These are phyloP conservation scores for Anagyrus pseudococci DNA, from an alignment of 2,888 invertebrate genomes.

Conservation along the genomic window DNA sequence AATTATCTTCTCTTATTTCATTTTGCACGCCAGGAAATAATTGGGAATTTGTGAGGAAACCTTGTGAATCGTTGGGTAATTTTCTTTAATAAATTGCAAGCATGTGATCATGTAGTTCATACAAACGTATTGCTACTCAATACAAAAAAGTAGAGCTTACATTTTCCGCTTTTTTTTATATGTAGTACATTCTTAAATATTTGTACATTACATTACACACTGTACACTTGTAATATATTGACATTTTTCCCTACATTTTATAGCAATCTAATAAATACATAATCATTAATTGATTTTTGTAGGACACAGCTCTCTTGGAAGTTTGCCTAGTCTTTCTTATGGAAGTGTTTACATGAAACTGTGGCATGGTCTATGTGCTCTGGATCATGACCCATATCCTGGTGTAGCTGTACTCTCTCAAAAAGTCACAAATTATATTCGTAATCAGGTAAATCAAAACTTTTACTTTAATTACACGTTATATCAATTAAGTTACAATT, in stretches of 20 bases:
- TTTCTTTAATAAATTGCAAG: constrained; percentile 30
- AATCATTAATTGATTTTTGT: constrained; percentile 19
- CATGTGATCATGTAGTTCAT: constrained; percentile 12
- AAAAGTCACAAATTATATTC: constrained; percentile 79
- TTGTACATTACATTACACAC: not conserved
- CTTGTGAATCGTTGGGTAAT: constrained; percentile 61
- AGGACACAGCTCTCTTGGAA: constrained; percentile 62
- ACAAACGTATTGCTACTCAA: not conserved
- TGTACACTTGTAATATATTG: not conserved
- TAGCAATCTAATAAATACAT: not conserved
- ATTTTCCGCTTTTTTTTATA: constrained; percentile 20
- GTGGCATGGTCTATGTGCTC: constrained; percentile 81
- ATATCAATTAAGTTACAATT: too few relatives aligned
- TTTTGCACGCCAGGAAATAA: constrained; percentile 57
- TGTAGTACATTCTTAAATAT: not conserved
- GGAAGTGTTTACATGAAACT: constrained; percentile 87
- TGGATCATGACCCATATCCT: constrained; percentile 88
- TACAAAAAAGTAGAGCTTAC: constrained; percentile 3
- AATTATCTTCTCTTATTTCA: constrained; percentile 49
- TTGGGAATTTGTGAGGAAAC: constrained; percentile 62
- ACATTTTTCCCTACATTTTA: too few relatives aligned
- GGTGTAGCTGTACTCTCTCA: constrained; percentile 81
- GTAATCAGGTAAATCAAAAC: constrained; percentile 71
- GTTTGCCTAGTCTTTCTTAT: constrained; percentile 66
- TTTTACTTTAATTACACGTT: too few relatives aligned